These are phyloP conservation scores for Drosophila gunungcola DNA, from an alignment of 1,140 invertebrate species.

Conservation along the genomic window DNA sequence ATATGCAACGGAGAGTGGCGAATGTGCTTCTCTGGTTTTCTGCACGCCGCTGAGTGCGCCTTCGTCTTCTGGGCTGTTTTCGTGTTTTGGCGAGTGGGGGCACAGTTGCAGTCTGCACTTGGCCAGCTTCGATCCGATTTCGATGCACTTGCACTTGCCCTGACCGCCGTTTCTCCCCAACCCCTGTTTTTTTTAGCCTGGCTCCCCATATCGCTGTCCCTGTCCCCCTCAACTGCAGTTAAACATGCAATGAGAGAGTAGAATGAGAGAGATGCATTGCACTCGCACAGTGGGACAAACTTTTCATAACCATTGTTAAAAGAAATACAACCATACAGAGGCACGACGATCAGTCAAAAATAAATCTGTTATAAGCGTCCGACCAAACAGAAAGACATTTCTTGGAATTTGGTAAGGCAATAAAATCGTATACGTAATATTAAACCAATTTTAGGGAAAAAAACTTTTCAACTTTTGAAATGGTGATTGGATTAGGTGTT, in stretches of 20 bases:
- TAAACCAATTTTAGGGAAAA: too few species aligned
- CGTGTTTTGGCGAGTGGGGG: slow-evolving; percentile 69
- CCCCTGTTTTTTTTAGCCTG: neutral
- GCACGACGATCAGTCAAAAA: too few species aligned
- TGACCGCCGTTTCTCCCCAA: neutral
- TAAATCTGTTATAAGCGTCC: too few species aligned
- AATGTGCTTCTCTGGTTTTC: slow-evolving; percentile 53
- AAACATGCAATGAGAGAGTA: neutral
- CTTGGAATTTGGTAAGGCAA: too few species aligned
- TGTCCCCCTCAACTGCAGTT: slow-evolving; percentile 22
- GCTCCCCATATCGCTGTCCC: slow-evolving; percentile 16
- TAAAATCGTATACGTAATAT: neutral
- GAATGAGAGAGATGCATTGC: slow-evolving; percentile 27
- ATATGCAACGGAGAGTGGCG: slow-evolving; percentile 12
- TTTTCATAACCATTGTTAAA: neutral
- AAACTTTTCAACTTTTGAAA: too few species aligned
- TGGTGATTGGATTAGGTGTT: too few species aligned
- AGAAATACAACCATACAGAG: too few species aligned
- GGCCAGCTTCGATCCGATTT: slow-evolving; percentile 27
- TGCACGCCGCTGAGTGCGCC: slow-evolving; percentile 68
- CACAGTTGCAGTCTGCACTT: slow-evolving; percentile 37
- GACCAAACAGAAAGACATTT: too few species aligned
- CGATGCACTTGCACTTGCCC: slow-evolving; percentile 44
- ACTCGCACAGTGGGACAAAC: slow-evolving; percentile 39
- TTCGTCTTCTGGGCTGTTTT: slow-evolving; percentile 74